Evolutionary conservation across 2,888 invertebrate species (phyloP).

Genomic region (Apotomis turbidana): DNA sequence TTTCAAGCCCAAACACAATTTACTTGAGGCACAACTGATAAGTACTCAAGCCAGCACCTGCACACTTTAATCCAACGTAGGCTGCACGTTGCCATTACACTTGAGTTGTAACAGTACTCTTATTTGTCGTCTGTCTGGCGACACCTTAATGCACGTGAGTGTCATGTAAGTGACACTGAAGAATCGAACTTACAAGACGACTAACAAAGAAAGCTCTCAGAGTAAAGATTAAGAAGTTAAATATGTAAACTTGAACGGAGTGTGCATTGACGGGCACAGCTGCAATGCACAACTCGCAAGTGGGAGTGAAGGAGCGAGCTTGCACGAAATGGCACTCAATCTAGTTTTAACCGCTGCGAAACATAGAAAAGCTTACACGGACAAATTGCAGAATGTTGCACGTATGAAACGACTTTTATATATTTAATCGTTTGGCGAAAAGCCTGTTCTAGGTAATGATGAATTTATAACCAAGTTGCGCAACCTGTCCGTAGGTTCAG

Average conservation of each 20-base stretch:
- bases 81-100: slow-evolving; percentile 21
- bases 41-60: slow-evolving; percentile 23
- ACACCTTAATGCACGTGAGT: slow-evolving; percentile 26
- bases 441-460: too few species aligned
- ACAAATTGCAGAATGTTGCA: background rate
- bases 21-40: slow-evolving; percentile 21
- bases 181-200: slow-evolving; percentile 6
- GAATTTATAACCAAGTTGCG: too few species aligned
- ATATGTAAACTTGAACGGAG: slow-evolving; percentile 17
- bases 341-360: slow-evolving; percentile 15
- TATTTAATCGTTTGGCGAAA: too few species aligned
- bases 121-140: slow-evolving; percentile 2
- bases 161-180: slow-evolving; percentile 23
- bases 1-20: slow-evolving; percentile 19
- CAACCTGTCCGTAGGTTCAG: too few species aligned
- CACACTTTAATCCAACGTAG: slow-evolving; percentile 8
- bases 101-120: slow-evolving; percentile 9
- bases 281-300: slow-evolving; percentile 32
- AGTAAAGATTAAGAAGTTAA: slow-evolving; percentile 11
- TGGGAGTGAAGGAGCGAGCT: slow-evolving; percentile 16
- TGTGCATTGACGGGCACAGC: slow-evolving; percentile 1
- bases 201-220: slow-evolving; percentile 2
- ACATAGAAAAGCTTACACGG: slow-evolving; percentile 6
- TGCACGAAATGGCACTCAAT: slow-evolving; percentile 34
- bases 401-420: too few species aligned